phyloP scores from a whole-genome alignment of 2,797 vertebrate species.

The Tragelaphus eurycerus region DNA sequence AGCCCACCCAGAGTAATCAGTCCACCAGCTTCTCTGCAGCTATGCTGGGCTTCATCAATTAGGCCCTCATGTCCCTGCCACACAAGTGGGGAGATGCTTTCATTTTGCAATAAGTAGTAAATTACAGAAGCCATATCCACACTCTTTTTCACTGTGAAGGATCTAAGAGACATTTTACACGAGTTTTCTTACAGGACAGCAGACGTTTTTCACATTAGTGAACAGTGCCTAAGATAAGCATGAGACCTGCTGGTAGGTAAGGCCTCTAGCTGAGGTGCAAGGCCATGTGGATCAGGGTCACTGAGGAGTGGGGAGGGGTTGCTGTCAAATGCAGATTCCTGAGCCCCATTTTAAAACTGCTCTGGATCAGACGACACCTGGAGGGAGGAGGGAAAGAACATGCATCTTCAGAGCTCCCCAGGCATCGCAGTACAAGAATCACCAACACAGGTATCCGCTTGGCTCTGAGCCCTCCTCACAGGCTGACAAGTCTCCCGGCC shows the following conservation, averaged over 20 bases:
- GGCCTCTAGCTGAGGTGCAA: background rate
- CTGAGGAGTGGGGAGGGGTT: too few relatives aligned
- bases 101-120: background rate
- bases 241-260: fast-evolving
- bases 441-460: too few relatives aligned
- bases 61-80: background rate
- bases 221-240: background rate
- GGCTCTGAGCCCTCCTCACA: background rate
- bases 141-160: background rate
- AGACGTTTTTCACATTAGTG: background rate
- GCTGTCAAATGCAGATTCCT: background rate
- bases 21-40: background rate
- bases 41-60: fast-evolving
- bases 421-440: background rate
- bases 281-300: fast-evolving
- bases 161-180: background rate
- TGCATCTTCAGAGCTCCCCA: background rate
- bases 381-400: background rate
- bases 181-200: background rate
- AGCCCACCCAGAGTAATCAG: background rate
- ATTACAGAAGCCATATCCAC: background rate
- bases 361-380: background rate
- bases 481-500: background rate
- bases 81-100: background rate
- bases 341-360: background rate